These are phyloP conservation scores for Adelosebastes latens DNA, from an alignment of 2,797 vertebrate species.

Conservation along the genomic window DNA sequence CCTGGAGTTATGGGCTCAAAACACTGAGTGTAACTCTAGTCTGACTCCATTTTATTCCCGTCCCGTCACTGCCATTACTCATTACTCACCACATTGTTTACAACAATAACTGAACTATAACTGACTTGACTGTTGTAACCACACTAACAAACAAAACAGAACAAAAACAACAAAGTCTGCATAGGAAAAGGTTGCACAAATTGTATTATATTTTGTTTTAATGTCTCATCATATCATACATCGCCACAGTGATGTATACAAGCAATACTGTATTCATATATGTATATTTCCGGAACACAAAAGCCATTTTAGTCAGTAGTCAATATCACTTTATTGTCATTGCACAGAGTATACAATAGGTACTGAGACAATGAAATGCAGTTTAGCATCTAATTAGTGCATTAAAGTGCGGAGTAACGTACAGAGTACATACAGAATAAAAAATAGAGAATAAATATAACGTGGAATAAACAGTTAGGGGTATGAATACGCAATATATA, in stretches of 20 bases:
- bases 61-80: neutral
- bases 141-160: neutral
- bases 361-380: too few relatives aligned
- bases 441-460: too few relatives aligned
- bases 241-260: neutral
- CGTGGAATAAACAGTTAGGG: too few relatives aligned
- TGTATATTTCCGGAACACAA: neutral
- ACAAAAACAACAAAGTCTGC: neutral
- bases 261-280: too few relatives aligned
- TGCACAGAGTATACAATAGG: too few relatives aligned
- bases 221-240: neutral
- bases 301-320: neutral
- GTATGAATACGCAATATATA: too few relatives aligned
- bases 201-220: neutral
- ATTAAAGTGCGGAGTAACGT: too few relatives aligned
- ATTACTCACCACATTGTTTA: neutral
- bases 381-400: too few relatives aligned
- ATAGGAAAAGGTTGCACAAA: neutral
- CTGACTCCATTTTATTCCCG: slow-evolving; percentile 3
- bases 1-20: slow-evolving; percentile 5
- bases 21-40: neutral
- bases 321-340: neutral
- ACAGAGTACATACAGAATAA: too few relatives aligned
- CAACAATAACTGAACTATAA: neutral
- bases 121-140: neutral